Evolutionary conservation across 64 coral and sea anemone species (phyloP), one percentile per base, ranked within the genome.

Genomic region (Dendrophyllia cribrosa): DNA sequence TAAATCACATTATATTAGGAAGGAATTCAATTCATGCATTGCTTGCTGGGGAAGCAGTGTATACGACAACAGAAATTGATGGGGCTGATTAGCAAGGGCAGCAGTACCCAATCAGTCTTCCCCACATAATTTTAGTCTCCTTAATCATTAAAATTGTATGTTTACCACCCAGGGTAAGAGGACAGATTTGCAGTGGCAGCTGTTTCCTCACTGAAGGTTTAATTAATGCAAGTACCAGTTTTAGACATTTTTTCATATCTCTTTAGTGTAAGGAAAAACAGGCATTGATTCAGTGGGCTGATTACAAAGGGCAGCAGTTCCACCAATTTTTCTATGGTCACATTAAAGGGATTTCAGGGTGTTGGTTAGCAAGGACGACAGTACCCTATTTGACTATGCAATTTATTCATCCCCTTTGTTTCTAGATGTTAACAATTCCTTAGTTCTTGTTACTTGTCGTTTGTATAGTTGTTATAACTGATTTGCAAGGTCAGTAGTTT

Each of bases 21-120:
- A n/a, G n/a, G n/a, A n/a, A n/a, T n/a, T 34, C 34, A 34, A 34
- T 34, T 34, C 34, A 34, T 34, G 34, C 34, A 34, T 34, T 34
- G 34, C 34, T 34, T 34, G 34, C 34, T 34, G 34, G 34, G 34
- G 34, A 34, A 34, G 34, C 34, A 34, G 34, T 34, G 34, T 34
- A 34, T 34, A 34, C 34, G 0, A 34, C 34, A 34, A 34, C 34
- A 34, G 34, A 0, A 34, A 34, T 34, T 34, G 34, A 34, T 24
- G 70, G 23, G 14, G 14, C 70, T 43, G 70, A 72, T 72, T 72
- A 72, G 70, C 70, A 72, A 44, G 70, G 70, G 25, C 70, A 72
- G 70, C 70, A 43, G 70, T 9, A 13, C 70, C 70, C 2, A 34
- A 34, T 34, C 34, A 34, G 34, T 34, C 34, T 34, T 34, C 34